phyloP scores from a whole-genome alignment of 2,113 vertebrate species.

The Sminthopsis crassicaudata region DNA sequence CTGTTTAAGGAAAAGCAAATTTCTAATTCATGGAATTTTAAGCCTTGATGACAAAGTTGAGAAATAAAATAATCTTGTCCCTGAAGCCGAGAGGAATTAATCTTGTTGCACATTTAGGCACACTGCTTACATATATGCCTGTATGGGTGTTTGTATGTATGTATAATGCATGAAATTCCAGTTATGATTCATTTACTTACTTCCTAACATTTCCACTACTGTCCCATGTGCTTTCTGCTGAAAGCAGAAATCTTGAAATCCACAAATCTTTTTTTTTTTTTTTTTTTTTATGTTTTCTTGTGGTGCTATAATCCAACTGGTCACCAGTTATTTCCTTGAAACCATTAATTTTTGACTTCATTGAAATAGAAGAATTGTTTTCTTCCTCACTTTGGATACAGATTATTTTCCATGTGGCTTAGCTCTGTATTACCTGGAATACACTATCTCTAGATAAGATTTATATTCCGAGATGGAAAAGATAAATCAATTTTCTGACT shows the following conservation, averaged over 20 bases:
- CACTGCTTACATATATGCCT: neutral
- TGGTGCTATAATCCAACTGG: neutral
- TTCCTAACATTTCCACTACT: neutral
- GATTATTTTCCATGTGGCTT: neutral
- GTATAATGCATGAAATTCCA: neutral
- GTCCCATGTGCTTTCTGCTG: neutral
- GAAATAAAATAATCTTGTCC: neutral
- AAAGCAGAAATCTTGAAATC: neutral
- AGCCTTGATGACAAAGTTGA: neutral
- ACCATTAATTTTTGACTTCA: neutral
- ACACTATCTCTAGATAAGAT: neutral
- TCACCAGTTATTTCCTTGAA: neutral
- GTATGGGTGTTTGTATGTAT: neutral
- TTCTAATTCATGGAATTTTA: slow-evolving; percentile 1
- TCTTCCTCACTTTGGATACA: neutral
- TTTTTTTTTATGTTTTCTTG: neutral
- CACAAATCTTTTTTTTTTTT: neutral
- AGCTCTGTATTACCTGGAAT: neutral
- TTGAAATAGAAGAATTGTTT: neutral
- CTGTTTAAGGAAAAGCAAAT: slow-evolving; percentile 41
- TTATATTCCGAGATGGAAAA: neutral
- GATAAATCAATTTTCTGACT: neutral
- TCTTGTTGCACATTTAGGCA: neutral
- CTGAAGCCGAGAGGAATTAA: neutral
- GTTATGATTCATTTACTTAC: neutral